These are phyloP conservation scores for Crocallis elinguaria DNA, from an alignment of 2,888 invertebrate species.

Conservation along the genomic window DNA sequence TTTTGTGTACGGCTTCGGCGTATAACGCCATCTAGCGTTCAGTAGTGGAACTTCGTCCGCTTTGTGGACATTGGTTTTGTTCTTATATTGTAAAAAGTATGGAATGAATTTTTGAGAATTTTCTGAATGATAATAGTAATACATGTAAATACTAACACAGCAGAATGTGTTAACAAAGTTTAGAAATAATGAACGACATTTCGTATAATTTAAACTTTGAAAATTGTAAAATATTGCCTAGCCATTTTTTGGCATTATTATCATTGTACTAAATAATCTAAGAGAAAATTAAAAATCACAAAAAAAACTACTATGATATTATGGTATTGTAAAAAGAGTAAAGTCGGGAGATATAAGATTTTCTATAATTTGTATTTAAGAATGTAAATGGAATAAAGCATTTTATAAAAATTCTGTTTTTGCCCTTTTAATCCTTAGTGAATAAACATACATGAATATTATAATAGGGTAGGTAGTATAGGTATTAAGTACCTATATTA, in stretches of 20 bases:
- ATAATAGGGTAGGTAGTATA: too few relatives aligned
- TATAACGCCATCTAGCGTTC: conserved; percentile 63
- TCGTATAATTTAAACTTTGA: conserved; percentile 1
- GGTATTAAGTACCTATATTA: too few relatives aligned
- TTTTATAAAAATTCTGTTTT: background rate
- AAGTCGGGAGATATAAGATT: conserved; percentile 24
- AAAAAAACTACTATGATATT: conserved; percentile 18
- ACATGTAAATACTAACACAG: conserved; percentile 6
- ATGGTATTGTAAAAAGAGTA: conserved; percentile 13
- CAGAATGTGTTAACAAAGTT: background rate
- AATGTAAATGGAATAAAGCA: conserved; percentile 4
- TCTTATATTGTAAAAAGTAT: conserved; percentile 22
- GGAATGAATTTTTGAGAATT: conserved; percentile 11
- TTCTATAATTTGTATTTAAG: conserved; percentile 4
- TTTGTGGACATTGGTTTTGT: conserved; percentile 24
- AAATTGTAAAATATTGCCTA: conserved; percentile 13
- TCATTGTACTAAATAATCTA: conserved; percentile 9
- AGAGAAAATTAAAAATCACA: conserved; percentile 27
- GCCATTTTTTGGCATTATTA: conserved; percentile 29
- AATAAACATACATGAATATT: too few relatives aligned
- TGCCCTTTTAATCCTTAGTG: background rate
- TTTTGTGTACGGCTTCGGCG: conserved; percentile 56
- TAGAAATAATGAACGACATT: background rate
- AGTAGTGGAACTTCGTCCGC: conserved; percentile 41
- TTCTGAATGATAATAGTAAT: conserved; percentile 12